phyloP scores from a whole-genome alignment of 2,888 invertebrate species.

The Creontiades dilutus region DNA sequence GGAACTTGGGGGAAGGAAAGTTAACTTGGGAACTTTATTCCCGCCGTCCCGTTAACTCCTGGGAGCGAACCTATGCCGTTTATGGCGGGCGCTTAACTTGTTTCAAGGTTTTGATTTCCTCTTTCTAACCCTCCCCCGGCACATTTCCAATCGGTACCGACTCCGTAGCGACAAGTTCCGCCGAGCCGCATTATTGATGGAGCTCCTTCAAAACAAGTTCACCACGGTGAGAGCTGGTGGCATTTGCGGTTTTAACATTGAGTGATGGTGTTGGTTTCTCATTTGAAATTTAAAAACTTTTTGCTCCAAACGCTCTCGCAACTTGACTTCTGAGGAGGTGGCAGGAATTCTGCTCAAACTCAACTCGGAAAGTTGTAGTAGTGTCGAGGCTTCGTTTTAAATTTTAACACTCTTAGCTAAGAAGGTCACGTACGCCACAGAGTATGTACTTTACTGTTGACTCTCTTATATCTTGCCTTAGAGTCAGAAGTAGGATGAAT shows the following conservation, averaged over 20 bases:
- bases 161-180: neutral
- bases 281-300: slow-evolving; percentile 26
- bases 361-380: neutral
- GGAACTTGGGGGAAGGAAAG: neutral
- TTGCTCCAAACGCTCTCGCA: neutral
- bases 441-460: too few species aligned
- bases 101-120: slow-evolving; percentile 32
- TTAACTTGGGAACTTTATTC: slow-evolving; percentile 12
- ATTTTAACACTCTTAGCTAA: too few species aligned
- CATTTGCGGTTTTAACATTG: neutral
- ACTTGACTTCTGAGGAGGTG: neutral
- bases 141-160: neutral
- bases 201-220: slow-evolving; percentile 27
- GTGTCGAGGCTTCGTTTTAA: neutral
- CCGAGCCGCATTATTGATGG: neutral
- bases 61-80: neutral
- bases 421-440: too few species aligned
- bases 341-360: neutral
- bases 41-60: neutral
- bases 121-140: neutral
- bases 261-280: neutral
- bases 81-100: neutral
- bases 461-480: too few species aligned
- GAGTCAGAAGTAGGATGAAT: too few species aligned
- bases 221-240: neutral